Evolutionary conservation across 1,140 invertebrate genomes (phyloP).

Genomic region (Mizuhopecten yessoensis): DNA sequence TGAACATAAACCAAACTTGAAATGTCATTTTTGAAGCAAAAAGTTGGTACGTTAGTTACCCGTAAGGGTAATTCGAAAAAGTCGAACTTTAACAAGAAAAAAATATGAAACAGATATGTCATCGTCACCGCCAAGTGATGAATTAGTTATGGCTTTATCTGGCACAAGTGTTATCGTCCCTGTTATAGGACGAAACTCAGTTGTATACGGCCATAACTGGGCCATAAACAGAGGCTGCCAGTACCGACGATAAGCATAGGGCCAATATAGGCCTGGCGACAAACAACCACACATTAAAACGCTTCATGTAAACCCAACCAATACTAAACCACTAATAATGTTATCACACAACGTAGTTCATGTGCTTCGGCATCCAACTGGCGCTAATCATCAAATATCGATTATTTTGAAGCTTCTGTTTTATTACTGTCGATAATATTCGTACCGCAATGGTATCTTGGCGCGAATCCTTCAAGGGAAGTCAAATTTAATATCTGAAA

Average conservation of each 20-base stretch:
- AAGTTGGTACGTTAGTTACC: neutral
- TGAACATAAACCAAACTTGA: neutral
- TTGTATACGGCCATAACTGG: neutral
- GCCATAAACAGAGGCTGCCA: neutral
- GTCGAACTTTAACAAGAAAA: constrained; percentile 2
- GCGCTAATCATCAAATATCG: neutral
- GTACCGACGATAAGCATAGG: neutral
- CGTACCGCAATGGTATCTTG: neutral
- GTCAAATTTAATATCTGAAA: constrained; percentile 39
- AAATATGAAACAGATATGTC: neutral
- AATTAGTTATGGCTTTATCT: constrained; percentile 26
- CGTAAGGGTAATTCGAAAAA: neutral
- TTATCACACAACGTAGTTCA: neutral
- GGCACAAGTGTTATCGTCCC: neutral
- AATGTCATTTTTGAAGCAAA: neutral
- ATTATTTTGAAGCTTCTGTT: neutral
- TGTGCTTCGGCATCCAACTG: neutral
- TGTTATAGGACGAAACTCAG: neutral
- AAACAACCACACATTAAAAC: neutral
- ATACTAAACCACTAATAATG: neutral
- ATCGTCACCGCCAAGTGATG: neutral
- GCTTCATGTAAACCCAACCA: neutral
- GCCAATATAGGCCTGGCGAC: neutral
- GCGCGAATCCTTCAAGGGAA: neutral
- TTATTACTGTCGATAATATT: constrained; percentile 35